Conservation (phyloP, 2,113 vertebrate species). For the Pterocles orientalis region DNA sequence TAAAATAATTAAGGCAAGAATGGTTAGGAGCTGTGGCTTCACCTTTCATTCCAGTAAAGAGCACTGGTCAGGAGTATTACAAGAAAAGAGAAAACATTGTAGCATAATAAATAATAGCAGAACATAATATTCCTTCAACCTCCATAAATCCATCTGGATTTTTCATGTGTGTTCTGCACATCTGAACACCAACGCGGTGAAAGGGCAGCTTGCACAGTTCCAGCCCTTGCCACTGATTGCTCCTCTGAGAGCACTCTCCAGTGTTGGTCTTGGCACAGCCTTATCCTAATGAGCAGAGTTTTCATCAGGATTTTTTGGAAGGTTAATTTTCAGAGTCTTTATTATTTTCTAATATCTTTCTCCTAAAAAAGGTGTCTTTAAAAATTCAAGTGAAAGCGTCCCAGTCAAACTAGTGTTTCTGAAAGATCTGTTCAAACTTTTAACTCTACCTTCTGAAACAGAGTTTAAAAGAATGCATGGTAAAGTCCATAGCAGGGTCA, state of each 20-base stretch:
- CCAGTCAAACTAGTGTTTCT: not conserved
- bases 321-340: not conserved
- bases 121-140: not conserved
- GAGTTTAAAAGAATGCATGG: not conserved
- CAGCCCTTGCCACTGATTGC: not conserved
- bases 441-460: not conserved
- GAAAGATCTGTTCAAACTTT: not conserved
- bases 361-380: not conserved
- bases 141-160: not conserved
- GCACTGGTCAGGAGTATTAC: not conserved
- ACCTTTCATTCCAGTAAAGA: not conserved
- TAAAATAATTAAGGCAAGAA: not conserved
- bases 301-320: not conserved
- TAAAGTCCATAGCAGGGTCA: not conserved
- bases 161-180: not conserved
- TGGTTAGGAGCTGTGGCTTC: not conserved
- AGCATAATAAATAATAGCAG: not conserved
- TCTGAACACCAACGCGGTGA: not conserved
- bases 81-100: not conserved
- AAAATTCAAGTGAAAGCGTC: not conserved
- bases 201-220: not conserved
- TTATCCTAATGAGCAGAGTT: not conserved
- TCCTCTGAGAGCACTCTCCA: not conserved
- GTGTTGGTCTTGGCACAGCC: not conserved
- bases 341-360: not conserved